A percentile compares a stretch with the other conserved stretches of the same genome.
These are phyloP conservation scores for Artibeus lituratus DNA, from an alignment of 2,797 vertebrate species.

Conservation along the genomic window DNA sequence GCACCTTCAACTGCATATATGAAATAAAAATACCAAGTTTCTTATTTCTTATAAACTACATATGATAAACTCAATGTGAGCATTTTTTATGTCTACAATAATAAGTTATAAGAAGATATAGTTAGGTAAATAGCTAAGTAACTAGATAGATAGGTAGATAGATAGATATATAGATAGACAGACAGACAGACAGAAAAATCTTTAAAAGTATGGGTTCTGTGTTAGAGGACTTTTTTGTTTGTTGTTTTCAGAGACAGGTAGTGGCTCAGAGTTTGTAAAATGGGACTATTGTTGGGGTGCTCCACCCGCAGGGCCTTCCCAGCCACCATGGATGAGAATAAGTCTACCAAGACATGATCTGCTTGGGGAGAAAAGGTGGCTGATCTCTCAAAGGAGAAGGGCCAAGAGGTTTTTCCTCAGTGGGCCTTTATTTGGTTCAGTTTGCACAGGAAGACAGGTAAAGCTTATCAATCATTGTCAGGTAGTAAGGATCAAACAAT, in stretches of 20 bases:
- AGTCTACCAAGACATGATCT: too few species aligned
- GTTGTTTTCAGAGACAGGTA: not conserved
- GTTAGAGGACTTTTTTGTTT: not conserved
- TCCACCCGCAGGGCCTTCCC: too few species aligned
- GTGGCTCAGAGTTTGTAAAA: not conserved
- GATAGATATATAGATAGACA: not conserved
- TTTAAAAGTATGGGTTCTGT: not conserved
- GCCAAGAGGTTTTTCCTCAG: too few species aligned
- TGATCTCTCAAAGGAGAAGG: too few species aligned
- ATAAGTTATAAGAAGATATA: conserved; percentile 4
- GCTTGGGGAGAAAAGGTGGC: too few species aligned
- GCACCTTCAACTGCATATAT: not conserved
- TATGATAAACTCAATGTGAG: not conserved
- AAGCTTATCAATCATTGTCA: too few species aligned
- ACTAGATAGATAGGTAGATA: not conserved
- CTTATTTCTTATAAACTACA: not conserved
- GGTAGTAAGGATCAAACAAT: too few species aligned
- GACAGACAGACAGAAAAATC: not conserved
- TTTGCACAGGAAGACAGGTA: too few species aligned
- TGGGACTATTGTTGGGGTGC: not conserved
- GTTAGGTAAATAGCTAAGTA: not conserved
- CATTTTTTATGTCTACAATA: not conserved
- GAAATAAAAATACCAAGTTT: not conserved
- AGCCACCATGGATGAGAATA: too few species aligned
- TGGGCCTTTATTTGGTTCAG: too few species aligned